Percentiles rank a stretch among this genome's conserved stretches.
Conservation (phyloP, 1,140 invertebrate genomes). For the Zelostemma sp. region DNA sequence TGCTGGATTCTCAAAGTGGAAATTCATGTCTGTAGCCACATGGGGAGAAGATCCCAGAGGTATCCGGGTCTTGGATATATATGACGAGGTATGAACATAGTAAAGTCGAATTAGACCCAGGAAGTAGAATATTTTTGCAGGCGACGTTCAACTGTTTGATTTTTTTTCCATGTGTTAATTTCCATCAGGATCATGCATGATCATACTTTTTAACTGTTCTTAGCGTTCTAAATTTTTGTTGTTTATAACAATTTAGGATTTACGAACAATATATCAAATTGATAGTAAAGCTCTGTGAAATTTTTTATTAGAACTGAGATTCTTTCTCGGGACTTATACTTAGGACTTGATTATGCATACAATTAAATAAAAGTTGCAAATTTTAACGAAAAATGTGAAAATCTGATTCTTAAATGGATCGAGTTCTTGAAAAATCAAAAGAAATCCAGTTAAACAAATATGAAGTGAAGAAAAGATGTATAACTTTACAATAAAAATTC, state of each 20-base stretch:
- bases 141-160: neutral
- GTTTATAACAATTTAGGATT: neutral
- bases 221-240: neutral
- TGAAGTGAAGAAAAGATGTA: no score
- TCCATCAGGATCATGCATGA: neutral
- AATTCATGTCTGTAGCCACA: slow-evolving; percentile 90
- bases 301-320: neutral
- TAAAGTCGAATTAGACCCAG: neutral
- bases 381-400: slow-evolving; percentile 7
- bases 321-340: neutral
- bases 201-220: neutral
- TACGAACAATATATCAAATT: no score
- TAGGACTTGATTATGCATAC: neutral
- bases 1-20: slow-evolving; percentile 86
- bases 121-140: neutral
- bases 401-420: no score
- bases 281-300: neutral
- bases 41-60: slow-evolving; percentile 91
- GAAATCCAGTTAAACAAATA: no score
- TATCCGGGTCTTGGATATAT: slow-evolving; percentile 78
- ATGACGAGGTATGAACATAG: slow-evolving; percentile 73
- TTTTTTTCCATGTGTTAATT: neutral
- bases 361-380: neutral
- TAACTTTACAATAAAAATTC: no score
- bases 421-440: no score